Evolutionary conservation across 2,113 vertebrate genomes (phyloP), one percentile per base, ranked within the genome.

Genomic region (Neogale vison): DNA sequence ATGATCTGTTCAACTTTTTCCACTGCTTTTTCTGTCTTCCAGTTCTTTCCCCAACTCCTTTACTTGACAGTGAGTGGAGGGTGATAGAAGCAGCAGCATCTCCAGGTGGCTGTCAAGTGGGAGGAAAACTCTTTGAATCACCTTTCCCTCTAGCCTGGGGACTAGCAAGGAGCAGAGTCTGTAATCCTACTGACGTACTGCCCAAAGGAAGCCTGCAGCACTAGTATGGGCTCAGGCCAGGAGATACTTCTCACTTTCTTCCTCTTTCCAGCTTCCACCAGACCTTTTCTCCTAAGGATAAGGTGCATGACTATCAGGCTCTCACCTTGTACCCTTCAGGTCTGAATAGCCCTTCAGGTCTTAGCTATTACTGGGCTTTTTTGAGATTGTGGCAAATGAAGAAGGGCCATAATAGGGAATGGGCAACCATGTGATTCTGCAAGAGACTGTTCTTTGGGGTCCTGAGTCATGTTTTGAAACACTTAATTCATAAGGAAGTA

Each of bases 381-480:
- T 72, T 88, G 69, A 93, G 69, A 93, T 7, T 36, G 20, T 95
- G 71, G 63, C 42, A 85, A 93, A 77, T 93, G 69, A 92, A 77
- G 26, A 84, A 87, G 52, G 39, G 31, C 12, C 69, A 18, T 63
- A 69, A 36, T 59, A 67, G 52, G 65, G 34, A 93, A 86, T 69
- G 79, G 59, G 31, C 50, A 81, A 34, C 71, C 79, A 6, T 71
- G 13, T 91, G 77, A 85, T 86, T 97, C 31, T 91, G 67, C 85
- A 85, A 82, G 65, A 72, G 63, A 83, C 47, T 71, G 31, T 80
- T 89, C 55, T 47, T 84, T 96, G 52, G 36, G 52, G 12, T 89
- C 96, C 79, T 96, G 81, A 81, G 55, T 74, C 31, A 88, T 85
- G 52, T 76, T 96, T 24, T 96, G 21, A 45, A 13, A 94, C 82